Conservation (phyloP, 2,888 invertebrate genomes). For the Celastrina argiolus region DNA sequence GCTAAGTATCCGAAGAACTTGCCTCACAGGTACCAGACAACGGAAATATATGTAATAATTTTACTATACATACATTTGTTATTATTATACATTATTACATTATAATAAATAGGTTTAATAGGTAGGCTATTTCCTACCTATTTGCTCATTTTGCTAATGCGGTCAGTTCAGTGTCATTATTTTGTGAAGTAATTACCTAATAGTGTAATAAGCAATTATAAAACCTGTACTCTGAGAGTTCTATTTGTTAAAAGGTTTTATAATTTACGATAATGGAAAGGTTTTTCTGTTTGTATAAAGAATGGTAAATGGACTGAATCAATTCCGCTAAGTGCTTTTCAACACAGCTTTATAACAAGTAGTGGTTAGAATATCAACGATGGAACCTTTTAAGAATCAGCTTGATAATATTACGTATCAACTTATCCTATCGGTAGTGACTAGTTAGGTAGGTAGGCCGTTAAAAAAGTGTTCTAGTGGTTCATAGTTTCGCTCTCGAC, state of each 20-base stretch:
- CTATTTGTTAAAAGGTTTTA: slow-evolving; percentile 67
- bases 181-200: background rate
- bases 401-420: background rate
- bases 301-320: slow-evolving; percentile 76
- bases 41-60: too few species aligned
- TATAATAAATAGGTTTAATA: too few species aligned
- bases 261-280: slow-evolving; percentile 74
- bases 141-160: background rate
- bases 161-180: background rate
- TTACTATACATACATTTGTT: too few species aligned
- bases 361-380: slow-evolving; percentile 29
- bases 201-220: slow-evolving; percentile 4
- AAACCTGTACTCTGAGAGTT: slow-evolving; percentile 29
- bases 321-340: slow-evolving; percentile 76
- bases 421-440: too few species aligned
- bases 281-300: slow-evolving; percentile 74
- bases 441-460: too few species aligned
- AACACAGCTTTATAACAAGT: slow-evolving; percentile 64
- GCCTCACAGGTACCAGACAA: too few species aligned
- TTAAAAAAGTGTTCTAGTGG: too few species aligned
- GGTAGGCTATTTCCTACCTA: too few species aligned
- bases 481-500: too few species aligned
- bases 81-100: too few species aligned
- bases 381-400: slow-evolving; percentile 7
- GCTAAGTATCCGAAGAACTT: too few species aligned